Conservation (phyloP, 1,140 invertebrate species). For the Varroa destructor region DNA sequence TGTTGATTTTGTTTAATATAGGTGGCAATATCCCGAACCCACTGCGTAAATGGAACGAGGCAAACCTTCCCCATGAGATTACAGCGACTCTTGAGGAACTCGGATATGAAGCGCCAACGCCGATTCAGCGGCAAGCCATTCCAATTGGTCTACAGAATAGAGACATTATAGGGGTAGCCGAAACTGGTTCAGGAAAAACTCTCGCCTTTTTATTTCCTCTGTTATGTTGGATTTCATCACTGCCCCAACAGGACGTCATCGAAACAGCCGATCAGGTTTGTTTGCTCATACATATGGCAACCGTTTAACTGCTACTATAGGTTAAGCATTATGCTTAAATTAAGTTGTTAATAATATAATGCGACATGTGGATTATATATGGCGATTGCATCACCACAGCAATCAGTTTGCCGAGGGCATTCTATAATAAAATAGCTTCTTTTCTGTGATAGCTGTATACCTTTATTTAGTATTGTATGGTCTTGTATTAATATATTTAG, state of each 20-base stretch:
- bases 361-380: neutral
- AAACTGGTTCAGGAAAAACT: constrained; percentile 97
- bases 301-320: constrained; percentile 13
- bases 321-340: neutral
- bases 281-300: constrained; percentile 30
- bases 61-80: constrained; percentile 75
- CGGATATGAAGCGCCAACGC: constrained; percentile 66
- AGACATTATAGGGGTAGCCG: constrained; percentile 98
- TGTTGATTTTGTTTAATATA: constrained; percentile 31
- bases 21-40: constrained; percentile 91
- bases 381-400: neutral
- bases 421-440: too few species aligned
- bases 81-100: constrained; percentile 63
- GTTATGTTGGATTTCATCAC: constrained; percentile 90
- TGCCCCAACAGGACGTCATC: constrained; percentile 61
- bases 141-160: constrained; percentile 95
- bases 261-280: constrained; percentile 29
- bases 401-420: too few species aligned
- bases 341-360: neutral
- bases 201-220: constrained; percentile 94
- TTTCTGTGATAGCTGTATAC: too few species aligned
- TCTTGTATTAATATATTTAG: too few species aligned
- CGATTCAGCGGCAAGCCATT: constrained; percentile 97
- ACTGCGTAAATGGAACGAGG: constrained; percentile 86
- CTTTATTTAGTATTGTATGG: too few species aligned